Percentiles rank a stretch among this genome's conserved stretches.
phyloP scores from a whole-genome alignment of 2,888 invertebrate genomes.

The Tanypteryx hageni region DNA sequence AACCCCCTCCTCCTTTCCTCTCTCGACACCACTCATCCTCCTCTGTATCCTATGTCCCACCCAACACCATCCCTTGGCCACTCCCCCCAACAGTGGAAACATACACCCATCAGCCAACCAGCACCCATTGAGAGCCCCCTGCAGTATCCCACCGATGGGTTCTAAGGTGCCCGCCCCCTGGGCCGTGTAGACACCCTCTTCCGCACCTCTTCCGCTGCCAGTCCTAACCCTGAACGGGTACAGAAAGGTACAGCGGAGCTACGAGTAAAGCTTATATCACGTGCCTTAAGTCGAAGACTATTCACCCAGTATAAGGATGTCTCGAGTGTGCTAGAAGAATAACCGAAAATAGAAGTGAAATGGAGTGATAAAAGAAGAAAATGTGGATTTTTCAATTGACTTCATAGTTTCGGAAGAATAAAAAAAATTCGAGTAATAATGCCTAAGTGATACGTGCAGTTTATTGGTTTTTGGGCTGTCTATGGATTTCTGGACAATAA shows the following conservation, averaged over 20 bases:
- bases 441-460: too few relatives aligned
- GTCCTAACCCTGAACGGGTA: background rate
- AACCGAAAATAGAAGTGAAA: background rate
- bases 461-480: too few relatives aligned
- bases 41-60: background rate
- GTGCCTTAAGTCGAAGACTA: background rate
- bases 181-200: background rate
- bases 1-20: background rate
- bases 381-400: background rate
- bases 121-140: background rate
- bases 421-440: too few relatives aligned
- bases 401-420: too few relatives aligned
- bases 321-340: background rate
- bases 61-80: background rate
- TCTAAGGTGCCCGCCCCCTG: conserved; percentile 19
- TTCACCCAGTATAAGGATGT: background rate
- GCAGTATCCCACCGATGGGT: background rate
- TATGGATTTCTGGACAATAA: too few relatives aligned
- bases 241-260: background rate
- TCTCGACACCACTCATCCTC: background rate
- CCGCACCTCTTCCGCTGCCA: background rate
- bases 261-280: background rate
- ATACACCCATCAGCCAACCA: conserved; percentile 24
- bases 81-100: background rate
- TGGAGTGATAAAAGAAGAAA: background rate